These are phyloP conservation scores for Gymnoscopelus microlampas DNA, from an alignment of 2,797 vertebrate species.

Conservation along the genomic window DNA sequence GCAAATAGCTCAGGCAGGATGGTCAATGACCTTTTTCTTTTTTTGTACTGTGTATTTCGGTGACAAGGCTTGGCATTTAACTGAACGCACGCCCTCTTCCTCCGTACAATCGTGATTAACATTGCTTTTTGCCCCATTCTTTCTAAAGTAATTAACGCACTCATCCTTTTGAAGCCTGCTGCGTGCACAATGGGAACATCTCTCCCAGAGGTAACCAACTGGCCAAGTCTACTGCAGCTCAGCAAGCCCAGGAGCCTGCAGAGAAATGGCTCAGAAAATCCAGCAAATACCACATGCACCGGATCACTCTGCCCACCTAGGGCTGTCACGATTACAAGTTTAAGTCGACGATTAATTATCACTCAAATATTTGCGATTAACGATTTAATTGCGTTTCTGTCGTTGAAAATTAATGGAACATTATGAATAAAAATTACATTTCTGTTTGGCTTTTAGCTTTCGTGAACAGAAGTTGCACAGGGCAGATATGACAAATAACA, in stretches of 20 bases:
- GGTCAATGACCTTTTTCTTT: conserved; percentile 31
- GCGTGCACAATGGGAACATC: conserved; percentile 9
- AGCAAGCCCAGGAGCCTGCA: not conserved
- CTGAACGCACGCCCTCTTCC: not conserved
- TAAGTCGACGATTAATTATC: too few relatives aligned
- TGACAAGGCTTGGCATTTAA: conserved; percentile 27
- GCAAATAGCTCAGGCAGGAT: conserved; percentile 33
- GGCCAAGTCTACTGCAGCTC: not conserved
- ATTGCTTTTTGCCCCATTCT: conserved; percentile 4
- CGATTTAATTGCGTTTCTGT: too few relatives aligned
- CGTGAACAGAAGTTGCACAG: too few relatives aligned
- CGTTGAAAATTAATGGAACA: too few relatives aligned
- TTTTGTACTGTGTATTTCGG: conserved; percentile 20
- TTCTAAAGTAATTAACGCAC: conserved; percentile 22
- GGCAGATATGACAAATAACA: too few relatives aligned
- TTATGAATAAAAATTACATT: too few relatives aligned
- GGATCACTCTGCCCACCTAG: not conserved
- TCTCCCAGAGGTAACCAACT: conserved; percentile 14
- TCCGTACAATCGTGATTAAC: conserved; percentile 20
- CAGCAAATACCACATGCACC: not conserved
- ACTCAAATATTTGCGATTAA: too few relatives aligned
- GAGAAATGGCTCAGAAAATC: conserved; percentile 7
- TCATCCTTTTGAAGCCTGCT: conserved; percentile 17
- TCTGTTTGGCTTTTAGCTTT: too few relatives aligned
- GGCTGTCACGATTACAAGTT: too few relatives aligned